A percentile compares a stretch with the other conserved stretches of the same genome.
Conservation (phyloP, 1,140 invertebrate genomes). For the Cydia amplana region DNA sequence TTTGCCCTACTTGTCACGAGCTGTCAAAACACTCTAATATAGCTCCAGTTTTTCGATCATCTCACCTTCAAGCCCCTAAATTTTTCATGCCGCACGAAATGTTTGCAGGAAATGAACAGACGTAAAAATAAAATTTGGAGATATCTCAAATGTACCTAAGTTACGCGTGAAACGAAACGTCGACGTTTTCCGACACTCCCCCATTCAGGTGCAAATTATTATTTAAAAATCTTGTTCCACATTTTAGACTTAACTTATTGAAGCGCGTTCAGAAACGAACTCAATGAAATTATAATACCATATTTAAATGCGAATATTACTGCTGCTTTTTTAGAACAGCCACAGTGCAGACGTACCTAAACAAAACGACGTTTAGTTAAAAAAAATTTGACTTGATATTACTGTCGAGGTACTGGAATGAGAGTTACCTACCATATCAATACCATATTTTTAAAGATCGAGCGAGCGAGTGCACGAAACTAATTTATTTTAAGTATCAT, state of each 20-base stretch:
- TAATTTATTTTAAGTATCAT: too few relatives aligned
- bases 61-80: background rate
- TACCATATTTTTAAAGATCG: too few relatives aligned
- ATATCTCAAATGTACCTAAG: conserved; percentile 16
- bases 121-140: conserved; percentile 30
- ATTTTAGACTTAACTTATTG: background rate
- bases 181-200: conserved; percentile 1
- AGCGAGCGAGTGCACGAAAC: too few relatives aligned
- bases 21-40: background rate
- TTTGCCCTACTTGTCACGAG: background rate
- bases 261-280: background rate
- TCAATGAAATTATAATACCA: background rate
- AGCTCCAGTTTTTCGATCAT: background rate
- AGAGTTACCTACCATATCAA: too few relatives aligned
- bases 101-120: conserved; percentile 15
- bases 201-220: conserved; percentile 22
- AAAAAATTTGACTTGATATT: too few relatives aligned
- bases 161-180: conserved; percentile 26
- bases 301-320: background rate
- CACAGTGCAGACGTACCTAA: too few relatives aligned
- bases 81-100: conserved; percentile 14
- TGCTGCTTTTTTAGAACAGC: too few relatives aligned
- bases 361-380: too few relatives aligned
- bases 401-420: too few relatives aligned
- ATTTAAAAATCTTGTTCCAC: conserved; percentile 26